Conservation (phyloP, 2,113 vertebrate genomes). For the Gallinago paraguaiae region DNA sequence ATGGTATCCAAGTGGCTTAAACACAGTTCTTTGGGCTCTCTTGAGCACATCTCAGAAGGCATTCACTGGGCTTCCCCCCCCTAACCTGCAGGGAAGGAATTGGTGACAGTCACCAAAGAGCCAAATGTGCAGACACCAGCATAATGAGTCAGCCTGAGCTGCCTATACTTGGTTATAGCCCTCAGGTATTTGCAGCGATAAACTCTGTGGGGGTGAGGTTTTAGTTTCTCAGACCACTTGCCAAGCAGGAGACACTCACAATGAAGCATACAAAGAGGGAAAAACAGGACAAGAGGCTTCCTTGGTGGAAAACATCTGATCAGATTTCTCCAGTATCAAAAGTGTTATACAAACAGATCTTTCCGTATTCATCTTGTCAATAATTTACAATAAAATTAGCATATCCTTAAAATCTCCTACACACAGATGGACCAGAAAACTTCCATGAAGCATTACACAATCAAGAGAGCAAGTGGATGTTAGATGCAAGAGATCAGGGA, state of each 20-base stretch:
- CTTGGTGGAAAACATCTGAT: slow-evolving; percentile 40
- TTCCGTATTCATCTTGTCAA: slow-evolving; percentile 40
- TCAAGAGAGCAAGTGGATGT: neutral
- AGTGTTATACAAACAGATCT: slow-evolving; percentile 6
- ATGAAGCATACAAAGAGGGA: neutral
- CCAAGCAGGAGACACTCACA: neutral
- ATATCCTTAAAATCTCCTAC: neutral
- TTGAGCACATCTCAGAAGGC: neutral
- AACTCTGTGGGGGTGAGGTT: neutral
- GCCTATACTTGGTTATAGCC: neutral
- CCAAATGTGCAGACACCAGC: neutral
- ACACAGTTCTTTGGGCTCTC: neutral
- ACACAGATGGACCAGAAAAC: neutral
- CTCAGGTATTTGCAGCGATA: neutral
- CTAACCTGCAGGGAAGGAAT: neutral
- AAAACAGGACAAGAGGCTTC: slow-evolving; percentile 21
- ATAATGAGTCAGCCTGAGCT: neutral
- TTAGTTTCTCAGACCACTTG: slow-evolving; percentile 12
- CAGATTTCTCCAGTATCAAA: slow-evolving; percentile 47
- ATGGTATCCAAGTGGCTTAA: neutral
- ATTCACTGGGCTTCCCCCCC: neutral
- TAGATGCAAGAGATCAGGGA: neutral
- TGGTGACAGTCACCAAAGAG: neutral
- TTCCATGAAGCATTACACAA: neutral
- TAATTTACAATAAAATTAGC: slow-evolving; percentile 58